Conservation (phyloP, 2,888 invertebrate species). For the Erpobdella octoculata region DNA sequence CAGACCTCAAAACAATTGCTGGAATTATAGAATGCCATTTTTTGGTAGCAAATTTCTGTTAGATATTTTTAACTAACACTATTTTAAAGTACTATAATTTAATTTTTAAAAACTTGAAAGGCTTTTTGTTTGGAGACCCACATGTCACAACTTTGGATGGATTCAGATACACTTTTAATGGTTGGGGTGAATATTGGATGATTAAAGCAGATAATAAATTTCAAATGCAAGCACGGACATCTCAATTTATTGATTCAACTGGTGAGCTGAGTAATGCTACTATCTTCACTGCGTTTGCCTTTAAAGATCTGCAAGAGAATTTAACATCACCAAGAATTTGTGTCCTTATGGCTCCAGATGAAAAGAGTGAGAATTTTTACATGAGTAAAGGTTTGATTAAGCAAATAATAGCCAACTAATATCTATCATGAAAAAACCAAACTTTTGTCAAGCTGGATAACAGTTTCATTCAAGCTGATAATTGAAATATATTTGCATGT, state of each 20-base stretch:
- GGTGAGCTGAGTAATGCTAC: slow-evolving; percentile 13
- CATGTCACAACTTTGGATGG: slow-evolving; percentile 30
- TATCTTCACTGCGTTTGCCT: slow-evolving; percentile 18
- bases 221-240: slow-evolving; percentile 18
- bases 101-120: no score
- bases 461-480: no score
- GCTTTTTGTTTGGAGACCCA: slow-evolving; percentile 29
- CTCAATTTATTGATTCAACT: neutral
- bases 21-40: slow-evolving; percentile 10
- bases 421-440: no score
- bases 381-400: no score
- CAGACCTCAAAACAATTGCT: slow-evolving; percentile 21
- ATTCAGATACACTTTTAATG: slow-evolving; percentile 27
- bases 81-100: no score
- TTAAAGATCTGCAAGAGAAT: slow-evolving; percentile 6
- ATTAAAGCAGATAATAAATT: neutral
- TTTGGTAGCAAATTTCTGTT: slow-evolving; percentile 15
- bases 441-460: no score
- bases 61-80: no score
- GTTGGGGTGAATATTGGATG: slow-evolving; percentile 31
- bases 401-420: no score
- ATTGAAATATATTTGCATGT: no score
- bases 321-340: neutral
- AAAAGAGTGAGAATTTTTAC: no score
- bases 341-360: neutral